These are phyloP conservation scores for Symphodus melops DNA, from an alignment of 2,113 vertebrate genomes.

Conservation along the genomic window DNA sequence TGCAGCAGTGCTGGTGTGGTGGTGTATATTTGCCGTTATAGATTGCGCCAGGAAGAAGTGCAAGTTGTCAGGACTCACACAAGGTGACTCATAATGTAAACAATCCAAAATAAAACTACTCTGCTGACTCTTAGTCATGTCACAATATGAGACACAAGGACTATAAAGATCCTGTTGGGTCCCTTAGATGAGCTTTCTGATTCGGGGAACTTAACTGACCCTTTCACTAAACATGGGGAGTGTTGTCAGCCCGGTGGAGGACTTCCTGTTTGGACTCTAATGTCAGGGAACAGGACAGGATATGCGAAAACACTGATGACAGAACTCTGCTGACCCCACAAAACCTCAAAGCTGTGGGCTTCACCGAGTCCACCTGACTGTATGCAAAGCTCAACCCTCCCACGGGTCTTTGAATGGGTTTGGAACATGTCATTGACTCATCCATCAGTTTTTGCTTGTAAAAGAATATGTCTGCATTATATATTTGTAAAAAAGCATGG, in stretches of 20 bases:
- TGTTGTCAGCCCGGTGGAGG: constrained; percentile 49
- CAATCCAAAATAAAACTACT: constrained; percentile 36
- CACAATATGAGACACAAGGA: constrained; percentile 35
- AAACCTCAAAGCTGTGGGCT: constrained; percentile 47
- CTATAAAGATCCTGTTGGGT: constrained; percentile 16
- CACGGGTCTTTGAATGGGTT: constrained; percentile 1
- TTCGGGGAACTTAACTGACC: constrained; percentile 31
- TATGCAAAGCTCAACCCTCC: constrained; percentile 16
- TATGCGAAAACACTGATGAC: constrained; percentile 64
- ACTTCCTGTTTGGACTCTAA: constrained; percentile 76
- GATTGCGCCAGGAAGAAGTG: constrained; percentile 20
- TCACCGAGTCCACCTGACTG: constrained; percentile 45
- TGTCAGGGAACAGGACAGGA: constrained; percentile 69
- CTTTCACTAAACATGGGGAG: constrained; percentile 36
- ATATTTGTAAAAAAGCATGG: constrained; percentile 19
- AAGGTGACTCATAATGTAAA: constrained; percentile 46
- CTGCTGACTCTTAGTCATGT: constrained; percentile 15
- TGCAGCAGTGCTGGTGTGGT: constrained; percentile 6
- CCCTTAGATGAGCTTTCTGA: constrained; percentile 8
- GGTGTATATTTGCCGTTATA: constrained; percentile 20
- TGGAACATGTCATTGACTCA: background rate
- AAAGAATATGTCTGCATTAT: constrained; percentile 1
- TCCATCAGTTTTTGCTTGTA: constrained; percentile 2
- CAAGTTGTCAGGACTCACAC: constrained; percentile 4
- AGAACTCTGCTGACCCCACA: constrained; percentile 56